Evolutionary conservation across 2,888 invertebrate genomes (phyloP), one percentile per base, ranked within the genome.

Genomic region (Cataglyphis albicans): DNA sequence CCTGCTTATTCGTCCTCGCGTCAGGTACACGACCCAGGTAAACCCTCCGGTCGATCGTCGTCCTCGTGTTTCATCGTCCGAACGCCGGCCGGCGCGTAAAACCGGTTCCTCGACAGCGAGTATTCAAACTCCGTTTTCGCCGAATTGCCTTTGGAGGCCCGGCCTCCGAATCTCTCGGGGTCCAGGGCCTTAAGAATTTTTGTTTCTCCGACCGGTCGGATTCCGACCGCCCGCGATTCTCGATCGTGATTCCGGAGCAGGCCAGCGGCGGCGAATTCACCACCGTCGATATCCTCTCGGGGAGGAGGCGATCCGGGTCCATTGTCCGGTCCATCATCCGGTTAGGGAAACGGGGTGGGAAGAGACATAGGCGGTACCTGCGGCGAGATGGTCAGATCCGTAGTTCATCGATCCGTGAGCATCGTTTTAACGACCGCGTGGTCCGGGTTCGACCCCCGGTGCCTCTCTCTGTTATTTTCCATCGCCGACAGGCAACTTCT

Each of bases 201-300:
- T 65, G 82, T 83, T 83, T 81, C 55, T 81, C 68, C 70, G 63
- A 68, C 55, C 52, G 64, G 15, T 44, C 72, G 76, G 75, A 83
- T 87, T 68, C 84, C 61, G 90, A 89, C 90, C 90, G 90, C 89
- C 88, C 89, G 86, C 89, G 85, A 90, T 86, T 57, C 87, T 90
- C 89, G 90, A 87, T 90, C 90, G 87, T 85, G 86, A 90, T 85
- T 68, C 81, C 55, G 82, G 70, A 85, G 86, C 57, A 59, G 78
- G 48, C n/a, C 21, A 70, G 21, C 29, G n/a, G 18, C 32, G 32
- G 18, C 18, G 61, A 63, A 18, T 15, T 52, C 52, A 6, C 21
- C 52, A 6, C 18, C 18, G 25, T 25, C 64, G 75, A 64, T 59
- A 52, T 64, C 10, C 25, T 52, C 44, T 21, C 21, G 32, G 61